Percentiles rank a stretch among this genome's conserved stretches.
Conservation (phyloP, 92 coral and sea anemone genomes). For the Phenganax marumi region DNA sequence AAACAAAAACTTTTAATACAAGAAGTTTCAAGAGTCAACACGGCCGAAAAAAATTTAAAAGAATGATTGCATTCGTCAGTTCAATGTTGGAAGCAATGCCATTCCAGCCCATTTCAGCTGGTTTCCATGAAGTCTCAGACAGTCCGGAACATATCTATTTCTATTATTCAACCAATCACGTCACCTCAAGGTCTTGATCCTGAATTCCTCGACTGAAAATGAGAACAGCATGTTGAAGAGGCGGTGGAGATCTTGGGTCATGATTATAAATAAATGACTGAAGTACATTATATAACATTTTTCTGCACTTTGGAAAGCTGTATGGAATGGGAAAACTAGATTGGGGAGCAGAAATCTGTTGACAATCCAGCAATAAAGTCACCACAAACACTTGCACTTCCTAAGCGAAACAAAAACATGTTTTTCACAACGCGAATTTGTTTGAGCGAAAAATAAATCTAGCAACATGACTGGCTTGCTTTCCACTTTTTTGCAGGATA, state of each 20-base stretch:
- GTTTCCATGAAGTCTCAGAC: too few relatives aligned
- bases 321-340: conserved; percentile 68
- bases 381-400: conserved; percentile 65
- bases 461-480: too few relatives aligned
- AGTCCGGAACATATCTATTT: background rate
- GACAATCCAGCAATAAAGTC: conserved; percentile 67
- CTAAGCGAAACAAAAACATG: conserved; percentile 40
- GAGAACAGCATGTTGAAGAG: conserved; percentile 75
- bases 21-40: too few relatives aligned
- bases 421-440: too few relatives aligned
- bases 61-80: too few relatives aligned
- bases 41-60: too few relatives aligned
- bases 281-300: conserved; percentile 66
- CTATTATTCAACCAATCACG: background rate
- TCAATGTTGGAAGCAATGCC: too few relatives aligned
- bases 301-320: conserved; percentile 70
- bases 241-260: conserved; percentile 64
- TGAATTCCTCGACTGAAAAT: conserved; percentile 72
- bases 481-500: too few relatives aligned
- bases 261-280: conserved; percentile 62
- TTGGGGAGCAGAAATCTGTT: conserved; percentile 48
- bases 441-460: too few relatives aligned
- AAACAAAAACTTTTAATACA: too few relatives aligned
- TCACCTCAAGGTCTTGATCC: conserved; percentile 71
- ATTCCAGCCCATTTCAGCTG: too few relatives aligned